Evolutionary conservation across 2,797 vertebrate species (phyloP).

Genomic region (Pristis pectinata): DNA sequence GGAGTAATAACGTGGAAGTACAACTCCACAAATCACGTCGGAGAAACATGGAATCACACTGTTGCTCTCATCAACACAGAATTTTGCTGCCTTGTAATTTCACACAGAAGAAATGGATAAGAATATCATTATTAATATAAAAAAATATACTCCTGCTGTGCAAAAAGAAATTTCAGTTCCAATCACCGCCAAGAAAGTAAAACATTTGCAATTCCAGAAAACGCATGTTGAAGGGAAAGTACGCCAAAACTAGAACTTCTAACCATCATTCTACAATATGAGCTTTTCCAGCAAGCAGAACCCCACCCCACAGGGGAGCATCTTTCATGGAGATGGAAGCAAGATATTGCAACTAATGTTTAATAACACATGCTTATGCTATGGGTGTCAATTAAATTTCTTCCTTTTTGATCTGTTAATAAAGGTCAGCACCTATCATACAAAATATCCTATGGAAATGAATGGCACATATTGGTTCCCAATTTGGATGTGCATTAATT

Average conservation of each 20-base stretch:
- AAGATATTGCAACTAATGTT: conserved; percentile 29
- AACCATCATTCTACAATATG: conserved; percentile 16
- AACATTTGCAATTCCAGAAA: conserved; percentile 1
- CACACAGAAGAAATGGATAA: not conserved
- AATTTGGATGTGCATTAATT: conserved; percentile 33
- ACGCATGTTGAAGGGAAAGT: not conserved
- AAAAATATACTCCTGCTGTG: conserved; percentile 25
- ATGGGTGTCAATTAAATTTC: conserved; percentile 26
- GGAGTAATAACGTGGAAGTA: not conserved
- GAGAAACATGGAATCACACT: not conserved
- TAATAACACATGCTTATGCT: conserved; percentile 33
- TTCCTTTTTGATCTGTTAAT: conserved; percentile 17
- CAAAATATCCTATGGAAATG: conserved; percentile 1
- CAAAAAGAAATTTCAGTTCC: conserved; percentile 22
- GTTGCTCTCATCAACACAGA: conserved; percentile 6
- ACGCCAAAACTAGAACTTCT: conserved; percentile 10
- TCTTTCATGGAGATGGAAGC: not conserved
- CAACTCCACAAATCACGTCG: too few species aligned
- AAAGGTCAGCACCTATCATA: not conserved
- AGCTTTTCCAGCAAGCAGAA: conserved; percentile 11
- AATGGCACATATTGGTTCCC: conserved; percentile 25
- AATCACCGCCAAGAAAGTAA: conserved; percentile 17
- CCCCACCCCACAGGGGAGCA: not conserved
- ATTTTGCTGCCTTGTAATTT: conserved; percentile 21
- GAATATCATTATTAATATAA: conserved; percentile 33